A percentile compares a stretch with the other conserved stretches of the same genome.
Evolutionary conservation across 2,888 invertebrate genomes (phyloP).

Genomic region (Allolobophora icterica): DNA sequence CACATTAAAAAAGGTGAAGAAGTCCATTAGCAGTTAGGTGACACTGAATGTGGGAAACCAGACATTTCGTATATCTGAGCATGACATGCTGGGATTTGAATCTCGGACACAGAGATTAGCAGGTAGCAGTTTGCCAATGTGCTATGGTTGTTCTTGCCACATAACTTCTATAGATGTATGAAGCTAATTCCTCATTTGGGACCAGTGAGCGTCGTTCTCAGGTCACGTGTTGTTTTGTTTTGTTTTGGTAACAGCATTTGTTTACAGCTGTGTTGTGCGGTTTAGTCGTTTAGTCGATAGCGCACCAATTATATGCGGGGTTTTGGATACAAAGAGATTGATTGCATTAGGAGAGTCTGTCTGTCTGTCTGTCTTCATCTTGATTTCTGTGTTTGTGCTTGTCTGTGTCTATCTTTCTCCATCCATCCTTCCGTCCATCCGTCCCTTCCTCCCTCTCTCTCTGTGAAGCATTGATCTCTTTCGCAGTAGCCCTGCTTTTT

Average conservation of each 20-base stretch:
- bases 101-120: too few species aligned
- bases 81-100: too few species aligned
- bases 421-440: not conserved
- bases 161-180: too few species aligned
- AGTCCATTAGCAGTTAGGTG: too few species aligned
- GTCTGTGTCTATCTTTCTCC: not conserved
- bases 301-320: not conserved
- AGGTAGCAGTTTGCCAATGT: too few species aligned
- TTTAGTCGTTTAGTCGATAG: constrained; percentile 1
- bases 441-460: not conserved
- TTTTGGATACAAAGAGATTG: not conserved
- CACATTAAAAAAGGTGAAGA: too few species aligned
- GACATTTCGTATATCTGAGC: too few species aligned
- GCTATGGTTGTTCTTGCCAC: too few species aligned
- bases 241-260: not conserved
- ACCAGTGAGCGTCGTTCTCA: not conserved
- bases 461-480: not conserved
- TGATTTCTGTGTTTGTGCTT: too few species aligned
- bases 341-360: not conserved
- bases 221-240: constrained; percentile 20
- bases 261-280: not conserved
- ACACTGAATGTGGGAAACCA: too few species aligned
- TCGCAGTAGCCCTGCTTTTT: not conserved
- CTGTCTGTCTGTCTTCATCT: not conserved
- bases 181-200: too few species aligned